phyloP scores from a whole-genome alignment of 2,888 invertebrate genomes.

The Microctonus hyperodae region DNA sequence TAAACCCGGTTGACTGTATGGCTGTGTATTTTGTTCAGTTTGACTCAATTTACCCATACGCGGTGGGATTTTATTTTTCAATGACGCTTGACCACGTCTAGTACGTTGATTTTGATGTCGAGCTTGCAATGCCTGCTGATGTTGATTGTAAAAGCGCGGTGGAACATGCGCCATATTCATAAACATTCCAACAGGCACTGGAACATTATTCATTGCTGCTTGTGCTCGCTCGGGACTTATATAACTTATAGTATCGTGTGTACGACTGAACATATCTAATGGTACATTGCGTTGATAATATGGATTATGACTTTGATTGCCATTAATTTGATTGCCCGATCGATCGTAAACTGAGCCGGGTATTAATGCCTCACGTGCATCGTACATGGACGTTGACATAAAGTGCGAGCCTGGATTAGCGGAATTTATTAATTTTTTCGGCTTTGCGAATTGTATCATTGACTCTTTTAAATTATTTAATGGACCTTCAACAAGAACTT shows the following conservation, averaged over 20 bases:
- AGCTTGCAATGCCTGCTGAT: constrained; percentile 72
- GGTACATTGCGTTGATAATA: constrained; percentile 63
- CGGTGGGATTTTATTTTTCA: constrained; percentile 50
- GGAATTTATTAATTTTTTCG: constrained; percentile 92
- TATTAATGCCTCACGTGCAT: constrained; percentile 93
- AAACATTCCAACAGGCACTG: constrained; percentile 94
- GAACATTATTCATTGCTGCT: constrained; percentile 79
- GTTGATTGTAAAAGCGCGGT: constrained; percentile 78
- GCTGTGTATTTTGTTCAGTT: constrained; percentile 77
- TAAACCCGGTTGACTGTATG: constrained; percentile 67
- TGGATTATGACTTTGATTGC: constrained; percentile 57
- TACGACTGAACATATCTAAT: constrained; percentile 72
- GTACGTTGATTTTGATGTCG: constrained; percentile 63
- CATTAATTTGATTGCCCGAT: constrained; percentile 64
- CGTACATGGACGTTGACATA: constrained; percentile 97
- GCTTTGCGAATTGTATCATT: constrained; percentile 95
- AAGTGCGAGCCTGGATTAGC: constrained; percentile 96
- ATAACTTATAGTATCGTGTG: constrained; percentile 91
- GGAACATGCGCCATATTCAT: constrained; percentile 87
- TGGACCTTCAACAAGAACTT: constrained; percentile 96
- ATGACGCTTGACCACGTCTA: constrained; percentile 45
- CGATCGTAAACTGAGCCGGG: constrained; percentile 94
- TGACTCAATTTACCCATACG: constrained; percentile 66
- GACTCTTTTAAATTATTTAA: constrained; percentile 96
- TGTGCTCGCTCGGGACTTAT: constrained; percentile 86